A percentile compares a stretch with the other conserved stretches of the same genome.
Evolutionary conservation across 2,797 vertebrate species (phyloP).

Genomic region (Synanceia verrucosa): DNA sequence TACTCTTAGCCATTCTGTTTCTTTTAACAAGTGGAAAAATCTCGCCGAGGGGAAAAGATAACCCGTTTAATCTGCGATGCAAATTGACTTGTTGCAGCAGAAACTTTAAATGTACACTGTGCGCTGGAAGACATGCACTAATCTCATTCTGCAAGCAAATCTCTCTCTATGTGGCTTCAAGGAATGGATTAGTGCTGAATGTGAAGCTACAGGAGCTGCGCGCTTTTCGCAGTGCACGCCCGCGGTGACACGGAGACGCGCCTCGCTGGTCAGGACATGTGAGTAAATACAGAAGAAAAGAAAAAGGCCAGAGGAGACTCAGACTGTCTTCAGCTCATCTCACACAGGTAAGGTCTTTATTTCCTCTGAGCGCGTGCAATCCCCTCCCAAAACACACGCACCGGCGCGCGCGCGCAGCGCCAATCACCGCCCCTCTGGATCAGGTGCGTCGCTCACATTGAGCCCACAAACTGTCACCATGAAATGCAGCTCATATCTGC

Average conservation of each 20-base stretch:
- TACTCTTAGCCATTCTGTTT: background rate
- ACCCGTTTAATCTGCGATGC: background rate
- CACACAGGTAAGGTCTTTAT: conserved; percentile 1
- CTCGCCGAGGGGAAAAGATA: background rate
- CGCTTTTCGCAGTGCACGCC: conserved; percentile 5
- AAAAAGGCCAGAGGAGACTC: background rate
- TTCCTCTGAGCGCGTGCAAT: background rate
- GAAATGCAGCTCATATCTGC: background rate
- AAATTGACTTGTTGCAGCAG: conserved; percentile 26
- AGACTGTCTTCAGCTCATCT: background rate
- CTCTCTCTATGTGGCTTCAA: background rate
- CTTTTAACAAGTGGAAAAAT: conserved; percentile 1
- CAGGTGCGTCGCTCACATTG: conserved; percentile 18
- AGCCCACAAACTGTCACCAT: conserved; percentile 20
- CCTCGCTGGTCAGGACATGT: conserved; percentile 27
- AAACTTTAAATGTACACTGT: background rate
- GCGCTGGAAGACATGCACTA: background rate
- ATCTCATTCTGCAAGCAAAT: background rate
- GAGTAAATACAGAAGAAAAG: background rate
- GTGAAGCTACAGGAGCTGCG: conserved; percentile 6
- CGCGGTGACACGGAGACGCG: conserved; percentile 9
- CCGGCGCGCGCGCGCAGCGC: background rate
- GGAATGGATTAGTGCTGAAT: background rate
- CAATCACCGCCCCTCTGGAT: background rate
- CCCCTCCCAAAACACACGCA: background rate